Conservation (phyloP, 2,113 vertebrate species). For the Datnioides undecimradiatus region DNA sequence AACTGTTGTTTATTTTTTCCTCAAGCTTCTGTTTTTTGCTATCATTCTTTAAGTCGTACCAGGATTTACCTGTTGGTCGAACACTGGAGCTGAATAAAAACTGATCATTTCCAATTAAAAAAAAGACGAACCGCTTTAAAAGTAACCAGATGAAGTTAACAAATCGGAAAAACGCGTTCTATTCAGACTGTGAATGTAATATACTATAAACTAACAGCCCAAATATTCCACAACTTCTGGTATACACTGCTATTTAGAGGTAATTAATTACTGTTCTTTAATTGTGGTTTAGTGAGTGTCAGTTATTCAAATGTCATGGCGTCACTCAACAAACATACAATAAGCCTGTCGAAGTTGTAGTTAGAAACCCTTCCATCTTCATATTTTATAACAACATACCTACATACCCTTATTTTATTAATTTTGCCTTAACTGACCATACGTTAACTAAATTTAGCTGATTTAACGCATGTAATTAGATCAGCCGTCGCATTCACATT, state of each 20-base stretch:
- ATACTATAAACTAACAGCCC: no score
- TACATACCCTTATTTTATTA: neutral
- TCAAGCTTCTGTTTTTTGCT: neutral
- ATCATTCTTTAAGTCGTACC: neutral
- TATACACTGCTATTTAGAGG: neutral
- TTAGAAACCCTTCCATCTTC: accelerated
- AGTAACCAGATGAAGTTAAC: neutral
- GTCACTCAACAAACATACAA: neutral
- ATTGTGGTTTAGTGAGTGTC: neutral
- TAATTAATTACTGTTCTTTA: neutral
- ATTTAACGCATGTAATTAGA: neutral
- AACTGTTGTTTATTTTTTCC: neutral
- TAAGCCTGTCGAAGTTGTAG: neutral
- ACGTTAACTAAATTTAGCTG: neutral
- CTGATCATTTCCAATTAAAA: slow-evolving; percentile 17
- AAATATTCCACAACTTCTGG: neutral
- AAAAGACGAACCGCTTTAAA: neutral
- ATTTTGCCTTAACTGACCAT: neutral
- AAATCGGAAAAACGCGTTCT: neutral
- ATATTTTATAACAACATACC: neutral
- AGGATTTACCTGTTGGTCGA: slow-evolving; percentile 6
- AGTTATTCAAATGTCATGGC: neutral
- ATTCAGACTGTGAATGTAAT: neutral
- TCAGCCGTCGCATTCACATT: neutral
- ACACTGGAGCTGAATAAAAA: neutral